Evolutionary conservation across 2,797 vertebrate genomes (phyloP).

Genomic region (Balearica regulorum): DNA sequence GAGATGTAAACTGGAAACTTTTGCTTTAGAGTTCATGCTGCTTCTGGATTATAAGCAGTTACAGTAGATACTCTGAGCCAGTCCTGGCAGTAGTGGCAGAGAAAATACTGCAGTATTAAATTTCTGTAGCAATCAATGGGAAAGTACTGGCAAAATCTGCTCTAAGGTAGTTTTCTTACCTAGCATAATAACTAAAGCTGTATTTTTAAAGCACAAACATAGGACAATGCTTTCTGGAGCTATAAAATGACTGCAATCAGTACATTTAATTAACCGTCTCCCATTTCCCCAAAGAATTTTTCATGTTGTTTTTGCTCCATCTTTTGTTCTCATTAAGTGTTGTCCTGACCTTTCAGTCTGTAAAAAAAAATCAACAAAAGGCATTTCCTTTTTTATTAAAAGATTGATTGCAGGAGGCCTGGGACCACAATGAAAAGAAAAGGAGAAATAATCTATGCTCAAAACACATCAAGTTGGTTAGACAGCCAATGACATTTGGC

Average conservation of each 20-base stretch:
- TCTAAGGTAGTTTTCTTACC: not conserved
- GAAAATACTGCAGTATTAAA: constrained; percentile 9
- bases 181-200: constrained; percentile 17
- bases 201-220: not conserved
- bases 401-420: constrained; percentile 35
- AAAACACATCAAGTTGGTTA: not conserved
- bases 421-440: not conserved
- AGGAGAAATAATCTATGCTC: not conserved
- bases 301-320: not conserved
- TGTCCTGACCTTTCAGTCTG: constrained; percentile 52
- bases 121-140: constrained; percentile 30
- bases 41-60: constrained; percentile 23
- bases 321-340: constrained; percentile 35
- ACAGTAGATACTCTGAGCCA: not conserved
- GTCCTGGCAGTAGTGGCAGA: not conserved
- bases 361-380: constrained; percentile 32
- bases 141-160: constrained; percentile 3
- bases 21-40: not conserved
- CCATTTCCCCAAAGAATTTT: not conserved
- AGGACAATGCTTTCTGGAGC: not conserved
- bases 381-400: constrained; percentile 58
- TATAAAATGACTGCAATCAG: constrained; percentile 4
- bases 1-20: not conserved
- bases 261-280: constrained; percentile 22
- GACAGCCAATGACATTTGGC: not conserved